Conservation (phyloP, 2,113 vertebrate species). For the Sterrhoptilus dennistouni region DNA sequence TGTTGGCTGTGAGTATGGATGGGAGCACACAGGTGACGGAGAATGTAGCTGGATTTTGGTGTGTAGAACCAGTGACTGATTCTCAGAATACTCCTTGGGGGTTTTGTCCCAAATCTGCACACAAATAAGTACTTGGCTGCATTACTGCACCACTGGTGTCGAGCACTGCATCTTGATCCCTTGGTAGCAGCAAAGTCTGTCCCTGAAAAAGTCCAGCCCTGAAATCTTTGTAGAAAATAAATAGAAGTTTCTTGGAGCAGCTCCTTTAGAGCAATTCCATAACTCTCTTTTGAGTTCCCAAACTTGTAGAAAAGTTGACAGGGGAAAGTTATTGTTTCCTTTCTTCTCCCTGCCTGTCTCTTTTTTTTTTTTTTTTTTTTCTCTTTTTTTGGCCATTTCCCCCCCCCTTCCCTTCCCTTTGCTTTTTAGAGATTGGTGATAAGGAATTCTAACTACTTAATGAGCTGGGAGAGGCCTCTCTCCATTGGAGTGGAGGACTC, state of each 20-base stretch:
- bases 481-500: conserved; percentile 86
- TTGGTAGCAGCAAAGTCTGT: neutral
- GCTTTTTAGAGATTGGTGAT: conserved; percentile 81
- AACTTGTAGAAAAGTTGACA: conserved; percentile 61
- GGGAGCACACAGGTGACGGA: accelerated
- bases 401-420: neutral
- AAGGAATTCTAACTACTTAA: conserved; percentile 86
- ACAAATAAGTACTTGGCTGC: neutral
- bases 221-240: neutral
- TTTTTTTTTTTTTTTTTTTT: neutral
- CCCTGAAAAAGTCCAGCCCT: neutral
- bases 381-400: neutral
- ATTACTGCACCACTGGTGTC: accelerated
- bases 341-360: neutral
- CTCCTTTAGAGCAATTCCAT: neutral
- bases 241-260: neutral
- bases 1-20: neutral
- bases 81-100: neutral
- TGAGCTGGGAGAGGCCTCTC: conserved; percentile 82
- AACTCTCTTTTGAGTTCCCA: conserved; percentile 24
- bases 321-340: conserved; percentile 68
- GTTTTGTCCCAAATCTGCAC: neutral
- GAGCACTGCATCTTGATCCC: accelerated
- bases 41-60: neutral
- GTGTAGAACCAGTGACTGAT: neutral